Base-by-base conservation (phyloP, 2,797 vertebrate species). In the Hypotaenidia okinawae region DNA sequence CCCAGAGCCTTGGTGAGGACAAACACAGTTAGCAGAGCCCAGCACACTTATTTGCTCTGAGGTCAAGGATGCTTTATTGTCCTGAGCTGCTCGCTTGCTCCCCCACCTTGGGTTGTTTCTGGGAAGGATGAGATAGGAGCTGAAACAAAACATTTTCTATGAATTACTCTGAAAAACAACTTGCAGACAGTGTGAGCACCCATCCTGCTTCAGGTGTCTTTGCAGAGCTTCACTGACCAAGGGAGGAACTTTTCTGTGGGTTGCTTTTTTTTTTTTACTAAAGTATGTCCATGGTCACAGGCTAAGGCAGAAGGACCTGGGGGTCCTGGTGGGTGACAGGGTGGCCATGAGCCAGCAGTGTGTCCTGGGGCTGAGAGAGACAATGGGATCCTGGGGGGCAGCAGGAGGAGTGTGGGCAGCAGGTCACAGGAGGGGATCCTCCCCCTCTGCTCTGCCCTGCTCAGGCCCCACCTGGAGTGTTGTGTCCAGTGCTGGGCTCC, bases 1-100 rank as follows among this genome's bases (percentile, higher is more conserved):
- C 81, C n/a, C 0, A 24, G 27, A 62, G 37, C 67, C 3, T 0
- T 32, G 17, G 4, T 5, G 5, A 18, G 49, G 45, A 55, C 30
- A 37, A 32, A 39, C 32, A 4, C 1, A 0, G 37, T 37, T 25
- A 35, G 24, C 30, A 75, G 54, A 75, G 54, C 61, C 35, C 5
- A 0, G 6, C 3, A 12, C 45, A 11, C 45, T 43, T 63, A 7
- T 5, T 84, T 23, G 21, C 55, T 68, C 51, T 16, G 69, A 43
- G 49, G 30, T 54, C 69, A 43, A 41, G 47, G 27, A 12, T 66
- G 59, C 57, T 82, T 64, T 3, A 14, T 49, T 73, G 83, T 73
- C 62, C 63, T 58, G 24, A 73, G 51, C 55, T 70, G 30, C 58
- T 67, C 0, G n/a, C n/a, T n/a, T n/a, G 0, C 55, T 63, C 14